Evolutionary conservation across 2,797 vertebrate genomes (phyloP).

Genomic region (Sylvia borin): DNA sequence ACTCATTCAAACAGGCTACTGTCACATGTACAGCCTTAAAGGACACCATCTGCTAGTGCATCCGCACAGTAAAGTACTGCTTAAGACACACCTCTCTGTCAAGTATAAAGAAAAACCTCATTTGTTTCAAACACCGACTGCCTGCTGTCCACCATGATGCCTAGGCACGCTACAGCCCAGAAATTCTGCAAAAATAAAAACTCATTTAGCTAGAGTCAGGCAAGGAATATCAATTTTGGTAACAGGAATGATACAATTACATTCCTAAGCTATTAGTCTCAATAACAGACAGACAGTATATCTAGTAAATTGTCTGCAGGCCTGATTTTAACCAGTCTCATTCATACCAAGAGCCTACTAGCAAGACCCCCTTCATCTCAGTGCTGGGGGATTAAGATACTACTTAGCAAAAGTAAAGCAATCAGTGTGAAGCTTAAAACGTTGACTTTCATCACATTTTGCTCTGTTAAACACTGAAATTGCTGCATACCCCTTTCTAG

Average conservation of each 20-base stretch:
- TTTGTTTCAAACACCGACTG: not conserved
- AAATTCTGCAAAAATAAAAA: slow-evolving; percentile 16
- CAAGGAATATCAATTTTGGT: slow-evolving; percentile 12
- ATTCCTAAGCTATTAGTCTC: not conserved
- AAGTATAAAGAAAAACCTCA: not conserved
- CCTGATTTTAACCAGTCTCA: not conserved
- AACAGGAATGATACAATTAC: slow-evolving; percentile 4
- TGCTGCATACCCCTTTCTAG: not conserved
- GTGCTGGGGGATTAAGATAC: not conserved
- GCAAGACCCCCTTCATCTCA: not conserved
- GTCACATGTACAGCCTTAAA: not conserved
- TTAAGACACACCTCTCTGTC: not conserved
- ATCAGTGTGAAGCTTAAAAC: not conserved
- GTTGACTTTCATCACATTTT: not conserved
- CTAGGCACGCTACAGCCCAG: not conserved
- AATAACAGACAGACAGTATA: not conserved
- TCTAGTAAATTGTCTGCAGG: not conserved
- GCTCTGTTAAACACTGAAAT: not conserved
- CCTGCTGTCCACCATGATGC: not conserved
- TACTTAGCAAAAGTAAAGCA: not conserved
- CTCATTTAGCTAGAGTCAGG: not conserved
- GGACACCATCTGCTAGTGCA: not conserved
- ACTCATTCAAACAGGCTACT: not conserved
- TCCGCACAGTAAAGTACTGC: not conserved
- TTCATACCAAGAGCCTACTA: not conserved